Evolutionary conservation across 2,113 vertebrate species (phyloP).

Genomic region (Laticauda colubrina): DNA sequence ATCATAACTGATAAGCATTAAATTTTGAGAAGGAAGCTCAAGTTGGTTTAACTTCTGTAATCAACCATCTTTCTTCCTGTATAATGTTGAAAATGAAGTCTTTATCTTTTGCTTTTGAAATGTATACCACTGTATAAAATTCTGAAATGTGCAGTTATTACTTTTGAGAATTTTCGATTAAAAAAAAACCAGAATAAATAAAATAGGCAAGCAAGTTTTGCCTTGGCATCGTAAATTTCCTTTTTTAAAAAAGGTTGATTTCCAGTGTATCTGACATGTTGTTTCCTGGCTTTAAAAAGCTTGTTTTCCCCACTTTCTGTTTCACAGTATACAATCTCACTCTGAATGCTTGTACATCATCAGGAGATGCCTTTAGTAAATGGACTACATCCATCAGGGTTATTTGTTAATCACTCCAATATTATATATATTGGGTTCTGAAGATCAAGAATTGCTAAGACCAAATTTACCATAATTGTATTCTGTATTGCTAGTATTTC

Average conservation of each 20-base stretch:
- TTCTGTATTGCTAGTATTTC: not conserved
- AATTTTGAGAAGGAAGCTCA: not conserved
- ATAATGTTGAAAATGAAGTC: not conserved
- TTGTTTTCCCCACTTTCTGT: constrained; percentile 26
- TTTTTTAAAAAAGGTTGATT: not conserved
- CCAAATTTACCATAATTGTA: not conserved
- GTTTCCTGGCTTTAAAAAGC: not conserved
- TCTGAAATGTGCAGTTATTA: not conserved
- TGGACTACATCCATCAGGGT: not conserved
- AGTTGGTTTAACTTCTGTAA: not conserved
- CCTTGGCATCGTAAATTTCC: not conserved
- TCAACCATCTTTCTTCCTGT: not conserved
- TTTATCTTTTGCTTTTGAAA: not conserved
- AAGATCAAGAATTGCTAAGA: not conserved
- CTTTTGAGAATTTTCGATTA: not conserved
- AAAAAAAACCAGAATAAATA: not conserved
- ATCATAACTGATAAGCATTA: not conserved
- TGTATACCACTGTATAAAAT: not conserved
- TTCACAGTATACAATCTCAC: constrained; percentile 31
- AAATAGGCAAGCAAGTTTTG: not conserved
- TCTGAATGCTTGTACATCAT: constrained; percentile 1
- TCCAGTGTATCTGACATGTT: constrained; percentile 22
- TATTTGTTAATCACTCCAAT: constrained; percentile 30
- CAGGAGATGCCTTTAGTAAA: not conserved
- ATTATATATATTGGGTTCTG: not conserved